Base-by-base conservation (phyloP, 2,888 invertebrate species). In the Seira ritae region DNA sequence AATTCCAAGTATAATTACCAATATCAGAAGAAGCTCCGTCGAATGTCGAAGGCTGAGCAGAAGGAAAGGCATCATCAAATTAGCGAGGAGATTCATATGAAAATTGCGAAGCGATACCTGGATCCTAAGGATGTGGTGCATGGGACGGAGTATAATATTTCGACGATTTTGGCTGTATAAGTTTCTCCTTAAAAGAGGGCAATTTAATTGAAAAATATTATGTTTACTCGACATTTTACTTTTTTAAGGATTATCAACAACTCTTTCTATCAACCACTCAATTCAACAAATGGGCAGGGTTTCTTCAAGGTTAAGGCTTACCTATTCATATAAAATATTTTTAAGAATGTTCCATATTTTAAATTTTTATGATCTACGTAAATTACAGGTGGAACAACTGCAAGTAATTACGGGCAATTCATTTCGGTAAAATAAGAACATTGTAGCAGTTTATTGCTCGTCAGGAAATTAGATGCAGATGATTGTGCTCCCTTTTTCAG, bases 231-330 rank as follows among this genome's bases (percentile, higher is more conserved):
- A n/a, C n/a, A n/a, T n/a, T n/a, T n/a, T n/a, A n/a, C n/a, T n/a
- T n/a, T n/a, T n/a, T n/a, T n/a, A n/a, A 0, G 1, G 85, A 85
- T 23, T 85, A 85, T 71, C 73, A 77, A 70, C 77, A 80, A 60
- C 62, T 85, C 55, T 80, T 84, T 46, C 0, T 85, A 0, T 20
- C 69, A 12, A 74, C 80, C 10, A 74, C 20, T 1, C 31, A 80
- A 8, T 80, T 76, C 24, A 85, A 85, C 68, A 50, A 22, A 37
- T 85, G 85, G 85, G 24, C 23, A 22, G 82, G 85, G 12, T 31
- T 19, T 2, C n/a, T 73, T 1, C 69, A 70, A 60, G 85, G n/a
- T n/a, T n/a, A n/a, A n/a, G n/a, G n/a, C n/a, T n/a, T n/a, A n/a
- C n/a, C n/a, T n/a, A n/a, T n/a, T n/a, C n/a, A n/a, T n/a, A n/a